Evolutionary conservation across 2,113 vertebrate genomes (phyloP).

Genomic region (Megatriorchis doriae): DNA sequence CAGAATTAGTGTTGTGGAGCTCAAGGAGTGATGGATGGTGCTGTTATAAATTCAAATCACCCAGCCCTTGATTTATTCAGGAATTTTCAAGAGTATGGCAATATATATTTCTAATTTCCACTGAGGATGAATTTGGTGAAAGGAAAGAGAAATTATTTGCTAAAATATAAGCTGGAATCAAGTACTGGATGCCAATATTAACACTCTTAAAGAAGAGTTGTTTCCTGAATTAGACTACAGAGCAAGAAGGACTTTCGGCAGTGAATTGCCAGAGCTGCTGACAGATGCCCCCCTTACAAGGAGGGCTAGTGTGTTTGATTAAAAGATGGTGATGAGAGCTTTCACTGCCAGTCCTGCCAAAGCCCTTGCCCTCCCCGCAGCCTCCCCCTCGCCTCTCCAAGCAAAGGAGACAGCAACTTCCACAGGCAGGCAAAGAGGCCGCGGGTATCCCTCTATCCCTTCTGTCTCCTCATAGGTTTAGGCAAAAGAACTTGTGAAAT

Average conservation of each 20-base stretch:
- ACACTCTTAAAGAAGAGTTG: constrained; percentile 22
- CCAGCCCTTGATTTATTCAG: constrained; percentile 30
- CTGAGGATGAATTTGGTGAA: constrained; percentile 48
- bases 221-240: constrained; percentile 35
- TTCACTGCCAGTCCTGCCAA: background rate
- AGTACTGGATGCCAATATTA: constrained; percentile 43
- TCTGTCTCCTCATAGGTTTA: background rate
- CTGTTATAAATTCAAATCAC: constrained; percentile 20
- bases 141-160: constrained; percentile 44
- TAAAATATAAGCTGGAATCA: constrained; percentile 4
- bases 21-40: constrained; percentile 1
- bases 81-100: constrained; percentile 12
- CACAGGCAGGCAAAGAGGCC: background rate
- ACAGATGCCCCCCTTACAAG: background rate
- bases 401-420: background rate
- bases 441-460: background rate
- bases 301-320: background rate
- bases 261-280: background rate
- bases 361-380: background rate
- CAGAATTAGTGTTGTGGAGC: background rate
- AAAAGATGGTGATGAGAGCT: background rate
- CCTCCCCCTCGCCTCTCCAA: background rate
- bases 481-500: background rate
- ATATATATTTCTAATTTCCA: constrained; percentile 47
- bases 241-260: background rate